Percentiles rank a stretch among this genome's conserved stretches.
Evolutionary conservation across 2,888 invertebrate species (phyloP).

Genomic region (Bimastos eiseni): DNA sequence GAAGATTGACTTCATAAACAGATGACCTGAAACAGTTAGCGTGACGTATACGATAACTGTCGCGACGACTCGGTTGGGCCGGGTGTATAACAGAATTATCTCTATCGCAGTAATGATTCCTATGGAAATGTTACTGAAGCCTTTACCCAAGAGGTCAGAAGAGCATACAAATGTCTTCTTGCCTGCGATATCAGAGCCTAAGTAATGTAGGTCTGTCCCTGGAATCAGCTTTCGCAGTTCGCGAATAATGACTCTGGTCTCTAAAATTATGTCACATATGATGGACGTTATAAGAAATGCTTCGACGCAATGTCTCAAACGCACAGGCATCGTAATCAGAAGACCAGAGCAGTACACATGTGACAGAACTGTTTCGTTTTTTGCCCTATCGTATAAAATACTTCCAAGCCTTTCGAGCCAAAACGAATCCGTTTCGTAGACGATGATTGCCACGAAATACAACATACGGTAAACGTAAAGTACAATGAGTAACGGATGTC

Average conservation of each 20-base stretch:
- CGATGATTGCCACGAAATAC: background rate
- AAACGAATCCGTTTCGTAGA: slow-evolving; percentile 7
- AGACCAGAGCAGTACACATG: background rate
- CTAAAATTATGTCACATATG: background rate
- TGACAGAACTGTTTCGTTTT: background rate
- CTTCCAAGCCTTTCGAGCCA: background rate
- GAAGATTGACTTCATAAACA: background rate
- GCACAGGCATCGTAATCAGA: background rate
- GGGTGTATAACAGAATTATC: background rate
- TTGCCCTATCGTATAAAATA: background rate
- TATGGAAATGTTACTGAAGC: background rate
- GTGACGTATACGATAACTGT: background rate
- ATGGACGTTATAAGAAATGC: background rate
- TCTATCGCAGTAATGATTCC: background rate
- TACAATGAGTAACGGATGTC: background rate
- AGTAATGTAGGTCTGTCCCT: background rate
- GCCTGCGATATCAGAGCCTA: background rate
- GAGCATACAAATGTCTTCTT: background rate
- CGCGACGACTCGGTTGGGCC: background rate
- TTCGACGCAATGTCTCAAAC: background rate
- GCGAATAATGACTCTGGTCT: background rate
- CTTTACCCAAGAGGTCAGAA: background rate
- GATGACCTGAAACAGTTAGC: background rate
- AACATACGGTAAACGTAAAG: slow-evolving; percentile 7
- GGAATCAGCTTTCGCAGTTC: background rate